Evolutionary conservation across 1,140 invertebrate species (phyloP), one percentile per base, ranked within the genome.

Genomic region (Drosophila orosa): DNA sequence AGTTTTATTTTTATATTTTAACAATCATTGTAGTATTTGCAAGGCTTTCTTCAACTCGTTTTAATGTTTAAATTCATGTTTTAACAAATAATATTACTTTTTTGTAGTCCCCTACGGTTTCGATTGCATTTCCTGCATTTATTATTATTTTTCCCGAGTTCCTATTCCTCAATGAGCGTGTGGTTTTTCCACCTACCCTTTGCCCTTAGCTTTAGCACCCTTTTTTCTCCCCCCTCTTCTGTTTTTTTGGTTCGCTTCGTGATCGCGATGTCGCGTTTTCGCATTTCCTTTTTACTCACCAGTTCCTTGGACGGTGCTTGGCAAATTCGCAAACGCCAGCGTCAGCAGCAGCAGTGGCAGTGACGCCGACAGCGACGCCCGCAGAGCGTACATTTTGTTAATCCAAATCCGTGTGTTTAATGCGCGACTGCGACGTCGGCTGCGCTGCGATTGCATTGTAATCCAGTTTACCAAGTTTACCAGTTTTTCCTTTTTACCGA

Each of bases 371-470:
- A 54, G 67, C 79, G 74, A 74, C 80, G 63, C 45, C 61, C 61
- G 78, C 78, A 73, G 67, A 75, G 73, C 81, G 58, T 85, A 63
- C 81, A 84, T 84, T 77, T 85, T 74, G 81, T 67, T 84, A 81
- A 85, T 80, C 80, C 80, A 83, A 60, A 66, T 68, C 60, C 65
- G 50, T 40, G 65, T 68, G 61, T 31, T 80, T 74, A 47, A 60
- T 77, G 78, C 78, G 82, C 81, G 81, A 80, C 81, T 86, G 81
- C 82, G 74, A 69, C 74, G 81, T 86, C 80, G 80, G 81, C 78
- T 81, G 82, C 81, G 78, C 78, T 81, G 82, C 77, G 69, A 84
- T 78, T 83, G 80, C 80, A 83, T 84, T 86, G 81, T 85, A 86
- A 85, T 85, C 81, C 81, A 85, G 81, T 73, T 73, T 69, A 73